Evolutionary conservation across 2,113 vertebrate genomes (phyloP).

Genomic region (Hyperopisus bebe): DNA sequence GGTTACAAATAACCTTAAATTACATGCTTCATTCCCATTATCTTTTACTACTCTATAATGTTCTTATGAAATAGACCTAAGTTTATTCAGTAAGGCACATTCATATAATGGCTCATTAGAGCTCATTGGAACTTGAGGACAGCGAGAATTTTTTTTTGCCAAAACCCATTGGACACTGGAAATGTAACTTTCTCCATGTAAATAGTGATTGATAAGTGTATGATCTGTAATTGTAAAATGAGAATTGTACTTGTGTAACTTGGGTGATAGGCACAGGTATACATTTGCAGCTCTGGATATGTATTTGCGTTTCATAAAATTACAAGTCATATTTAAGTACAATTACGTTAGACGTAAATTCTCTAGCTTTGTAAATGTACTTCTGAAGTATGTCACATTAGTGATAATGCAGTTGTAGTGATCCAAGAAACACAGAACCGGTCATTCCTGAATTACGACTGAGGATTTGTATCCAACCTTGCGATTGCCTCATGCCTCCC

Average conservation of each 20-base stretch:
- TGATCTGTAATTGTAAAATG: background rate
- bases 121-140: too few relatives aligned
- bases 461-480: background rate
- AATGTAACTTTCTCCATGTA: background rate
- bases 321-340: background rate
- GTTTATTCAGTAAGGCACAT: background rate
- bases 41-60: background rate
- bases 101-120: background rate
- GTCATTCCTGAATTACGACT: background rate
- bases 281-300: background rate
- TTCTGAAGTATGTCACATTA: background rate
- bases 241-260: background rate
- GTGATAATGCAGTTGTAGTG: background rate
- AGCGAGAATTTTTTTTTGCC: too few relatives aligned
- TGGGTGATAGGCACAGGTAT: background rate
- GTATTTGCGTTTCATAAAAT: background rate
- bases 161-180: background rate
- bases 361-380: background rate
- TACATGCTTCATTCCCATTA: too few relatives aligned
- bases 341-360: background rate
- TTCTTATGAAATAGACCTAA: background rate
- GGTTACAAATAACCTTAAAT: too few relatives aligned
- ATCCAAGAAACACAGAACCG: background rate
- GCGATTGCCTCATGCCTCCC: background rate
- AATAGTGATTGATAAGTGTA: background rate